A percentile compares a stretch with the other conserved stretches of the same genome.
These are phyloP conservation scores for Diuraphis noxia DNA, from an alignment of 1,140 invertebrate species.

Conservation along the genomic window DNA sequence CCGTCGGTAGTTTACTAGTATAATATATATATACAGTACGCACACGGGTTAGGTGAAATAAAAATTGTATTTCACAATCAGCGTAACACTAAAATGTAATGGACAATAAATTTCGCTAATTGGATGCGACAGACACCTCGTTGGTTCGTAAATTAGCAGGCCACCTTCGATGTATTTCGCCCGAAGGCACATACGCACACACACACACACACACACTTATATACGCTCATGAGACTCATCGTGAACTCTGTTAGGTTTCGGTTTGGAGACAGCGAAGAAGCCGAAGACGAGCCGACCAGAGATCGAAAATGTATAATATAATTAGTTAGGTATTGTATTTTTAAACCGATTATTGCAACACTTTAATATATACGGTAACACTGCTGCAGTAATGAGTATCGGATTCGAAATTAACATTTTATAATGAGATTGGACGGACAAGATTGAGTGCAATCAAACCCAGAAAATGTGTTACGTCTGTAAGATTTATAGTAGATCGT, in stretches of 20 bases:
- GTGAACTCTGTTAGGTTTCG: not conserved
- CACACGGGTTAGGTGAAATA: not conserved
- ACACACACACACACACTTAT: not conserved
- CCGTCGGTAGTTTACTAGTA: not conserved
- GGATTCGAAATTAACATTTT: constrained; percentile 9
- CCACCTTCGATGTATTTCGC: not conserved
- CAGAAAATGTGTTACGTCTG: not conserved
- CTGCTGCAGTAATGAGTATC: not conserved
- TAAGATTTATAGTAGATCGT: constrained; percentile 12
- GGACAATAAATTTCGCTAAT: constrained; percentile 47
- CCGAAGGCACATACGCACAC: not conserved
- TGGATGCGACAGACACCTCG: constrained; percentile 27
- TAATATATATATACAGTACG: not conserved
- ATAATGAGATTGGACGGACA: not conserved
- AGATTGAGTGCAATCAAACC: constrained; percentile 11
- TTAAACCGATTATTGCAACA: not conserved
- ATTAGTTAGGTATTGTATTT: constrained; percentile 25
- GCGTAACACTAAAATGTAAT: not conserved
- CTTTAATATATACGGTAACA: not conserved
- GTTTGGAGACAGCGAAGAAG: not conserved
- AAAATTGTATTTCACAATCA: constrained; percentile 29
- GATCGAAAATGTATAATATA: not conserved
- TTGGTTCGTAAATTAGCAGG: constrained; percentile 11
- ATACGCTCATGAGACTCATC: not conserved
- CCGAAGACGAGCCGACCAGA: not conserved